Evolutionary conservation across 2,113 vertebrate genomes (phyloP), one percentile per base, ranked within the genome.

Genomic region (Glaucomys volans): DNA sequence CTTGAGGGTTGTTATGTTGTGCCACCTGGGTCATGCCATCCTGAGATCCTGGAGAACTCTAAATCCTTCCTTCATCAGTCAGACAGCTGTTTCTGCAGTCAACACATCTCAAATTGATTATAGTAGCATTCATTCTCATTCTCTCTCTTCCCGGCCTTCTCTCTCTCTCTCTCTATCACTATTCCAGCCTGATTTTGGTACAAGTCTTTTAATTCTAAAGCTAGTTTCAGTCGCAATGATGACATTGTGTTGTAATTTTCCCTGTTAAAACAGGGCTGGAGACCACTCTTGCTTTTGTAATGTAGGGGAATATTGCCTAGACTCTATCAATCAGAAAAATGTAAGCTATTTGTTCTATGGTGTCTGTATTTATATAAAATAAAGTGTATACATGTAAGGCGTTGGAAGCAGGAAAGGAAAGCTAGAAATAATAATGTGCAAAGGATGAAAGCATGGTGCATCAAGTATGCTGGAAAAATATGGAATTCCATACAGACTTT

Each of bases 201-300:
- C 8, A 37, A 8, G 14, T 66, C n/a, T 71, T 81, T 69, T 95
- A 44, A 71, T 28, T 97, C 35, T 30, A 93, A 90, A 90, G 50
- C 22, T 47, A 85, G n/a, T 71, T 22, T 91, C 22, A 35, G 4
- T 69, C 24, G 75, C 35, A 69, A 69, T n/a, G 30, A 42, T 83
- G 52, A 54, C 20, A 44, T 8, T 52, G 13, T 94, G 7, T 66
- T 93, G 14, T 62, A 57, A 91, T 83, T 64, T 62, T 50, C 12
- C 59, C 26, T 47, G 12, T 62, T 28, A 62, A 66, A 67, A n/a
- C 18, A 67, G n/a, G 4, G 32, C 10, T 54, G 5, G 18, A 32
- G 42, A 32, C 62, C 54, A 28, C 26, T 64, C 50, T 32, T 37
- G 9, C 26, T 91, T 66, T 64, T 28, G n/a, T n/a, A 13, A 44